phyloP scores from a whole-genome alignment of 2,888 invertebrate species.

The Caradrina kadenii region DNA sequence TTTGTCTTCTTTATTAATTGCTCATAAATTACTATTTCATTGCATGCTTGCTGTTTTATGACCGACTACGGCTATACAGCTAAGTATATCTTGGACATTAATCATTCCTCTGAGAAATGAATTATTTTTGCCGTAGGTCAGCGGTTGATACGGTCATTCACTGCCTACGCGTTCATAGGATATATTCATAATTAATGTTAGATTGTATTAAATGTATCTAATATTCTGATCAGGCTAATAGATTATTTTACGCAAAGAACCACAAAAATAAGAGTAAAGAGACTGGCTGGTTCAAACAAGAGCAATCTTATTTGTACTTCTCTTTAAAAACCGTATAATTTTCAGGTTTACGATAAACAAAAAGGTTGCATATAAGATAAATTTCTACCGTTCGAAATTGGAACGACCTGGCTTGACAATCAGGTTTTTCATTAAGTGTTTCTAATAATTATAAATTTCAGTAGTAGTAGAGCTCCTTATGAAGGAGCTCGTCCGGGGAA shows the following conservation, averaged over 20 bases:
- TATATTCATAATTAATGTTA: conserved; percentile 49
- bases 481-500: no score
- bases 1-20: conserved; percentile 55
- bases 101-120: conserved; percentile 47
- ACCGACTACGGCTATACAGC: conserved; percentile 15
- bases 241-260: conserved; percentile 31
- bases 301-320: no score
- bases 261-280: no score
- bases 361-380: no score
- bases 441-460: no score
- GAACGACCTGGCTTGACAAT: no score
- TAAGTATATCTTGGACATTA: conserved; percentile 51
- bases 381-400: no score
- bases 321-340: no score
- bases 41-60: conserved; percentile 53
- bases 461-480: no score
- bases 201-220: conserved; percentile 22
- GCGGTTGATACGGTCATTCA: conserved; percentile 52
- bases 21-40: conserved; percentile 52
- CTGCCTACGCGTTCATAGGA: conserved; percentile 34
- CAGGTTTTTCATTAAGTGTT: no score
- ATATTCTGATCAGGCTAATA: conserved; percentile 11
- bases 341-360: no score
- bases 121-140: conserved; percentile 57
- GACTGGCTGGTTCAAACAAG: no score